Conservation (phyloP, 2,888 invertebrate species). For the Altica lythri region DNA sequence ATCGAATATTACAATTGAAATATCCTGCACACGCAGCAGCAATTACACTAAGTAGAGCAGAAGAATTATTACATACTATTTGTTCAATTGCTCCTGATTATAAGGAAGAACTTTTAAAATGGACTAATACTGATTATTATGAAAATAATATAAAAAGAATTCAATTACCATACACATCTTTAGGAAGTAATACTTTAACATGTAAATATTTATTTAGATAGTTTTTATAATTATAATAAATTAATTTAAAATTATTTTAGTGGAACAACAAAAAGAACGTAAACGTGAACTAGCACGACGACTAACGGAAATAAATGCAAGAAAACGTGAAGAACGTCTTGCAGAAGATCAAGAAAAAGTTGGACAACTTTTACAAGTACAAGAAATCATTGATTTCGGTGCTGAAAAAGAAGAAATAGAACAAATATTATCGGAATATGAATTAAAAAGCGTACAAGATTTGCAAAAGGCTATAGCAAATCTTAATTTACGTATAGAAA, state of each 20-base stretch:
- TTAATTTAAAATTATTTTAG: constrained; percentile 44
- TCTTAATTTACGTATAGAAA: constrained; percentile 74
- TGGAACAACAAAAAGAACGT: constrained; percentile 85
- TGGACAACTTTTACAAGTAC: constrained; percentile 73
- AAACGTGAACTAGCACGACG: constrained; percentile 84
- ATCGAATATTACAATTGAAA: constrained; percentile 86
- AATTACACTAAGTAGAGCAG: constrained; percentile 83
- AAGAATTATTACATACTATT: constrained; percentile 84
- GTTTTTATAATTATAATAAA: not conserved
- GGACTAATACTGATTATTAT: constrained; percentile 82
- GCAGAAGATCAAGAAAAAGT: constrained; percentile 88
- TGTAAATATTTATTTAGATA: constrained; percentile 52
- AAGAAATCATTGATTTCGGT: constrained; percentile 77
- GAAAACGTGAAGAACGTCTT: constrained; percentile 84
- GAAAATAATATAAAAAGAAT: constrained; percentile 81
- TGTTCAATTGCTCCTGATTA: constrained; percentile 80
- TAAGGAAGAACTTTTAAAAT: constrained; percentile 75
- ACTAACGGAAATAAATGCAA: constrained; percentile 86
- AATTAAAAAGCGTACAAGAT: constrained; percentile 76
- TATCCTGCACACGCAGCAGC: constrained; percentile 90
- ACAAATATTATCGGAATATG: constrained; percentile 74
- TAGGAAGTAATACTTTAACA: constrained; percentile 67
- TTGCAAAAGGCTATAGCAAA: constrained; percentile 75
- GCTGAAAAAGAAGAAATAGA: constrained; percentile 67
- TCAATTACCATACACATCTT: constrained; percentile 79